Evolutionary conservation across 2,888 invertebrate species (phyloP).

Genomic region (Himalopsyche tibetana): DNA sequence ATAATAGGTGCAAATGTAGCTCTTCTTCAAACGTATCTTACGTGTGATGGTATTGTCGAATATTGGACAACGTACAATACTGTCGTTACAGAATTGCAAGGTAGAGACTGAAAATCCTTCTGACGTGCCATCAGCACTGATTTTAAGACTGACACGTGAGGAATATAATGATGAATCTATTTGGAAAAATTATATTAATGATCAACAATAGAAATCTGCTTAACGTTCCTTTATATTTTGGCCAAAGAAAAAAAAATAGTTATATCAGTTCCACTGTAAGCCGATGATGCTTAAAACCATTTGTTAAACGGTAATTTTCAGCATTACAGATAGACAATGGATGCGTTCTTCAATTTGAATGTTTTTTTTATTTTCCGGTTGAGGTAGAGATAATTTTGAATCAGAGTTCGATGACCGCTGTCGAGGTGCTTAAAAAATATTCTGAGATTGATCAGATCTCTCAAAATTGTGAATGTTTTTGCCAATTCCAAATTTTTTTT

Average conservation of each 20-base stretch:
- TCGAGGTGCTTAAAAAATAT: too few relatives aligned
- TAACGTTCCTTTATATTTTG: constrained; percentile 25
- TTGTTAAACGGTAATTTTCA: background rate
- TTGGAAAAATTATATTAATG: background rate
- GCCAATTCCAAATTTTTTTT: too few relatives aligned
- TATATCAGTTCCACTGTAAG: constrained; percentile 14
- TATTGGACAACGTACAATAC: background rate
- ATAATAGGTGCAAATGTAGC: too few relatives aligned
- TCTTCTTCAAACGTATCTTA: too few relatives aligned
- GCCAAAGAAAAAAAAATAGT: constrained; percentile 32
- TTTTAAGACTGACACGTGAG: constrained; percentile 18
- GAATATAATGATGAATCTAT: background rate
- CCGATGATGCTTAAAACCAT: background rate
- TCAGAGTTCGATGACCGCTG: too few relatives aligned
- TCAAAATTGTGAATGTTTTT: too few relatives aligned
- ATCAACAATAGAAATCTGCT: constrained; percentile 15
- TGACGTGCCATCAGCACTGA: constrained; percentile 33
- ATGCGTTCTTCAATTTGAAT: background rate
- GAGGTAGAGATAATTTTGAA: too few relatives aligned
- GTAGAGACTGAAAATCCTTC: constrained; percentile 32
- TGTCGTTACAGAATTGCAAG: constrained; percentile 3
- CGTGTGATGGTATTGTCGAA: background rate
- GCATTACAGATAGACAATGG: background rate
- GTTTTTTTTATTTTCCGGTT: too few relatives aligned
- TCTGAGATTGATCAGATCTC: too few relatives aligned